These are phyloP conservation scores for Spialia ferax DNA, from an alignment of 2,888 invertebrate genomes.

Conservation along the genomic window DNA sequence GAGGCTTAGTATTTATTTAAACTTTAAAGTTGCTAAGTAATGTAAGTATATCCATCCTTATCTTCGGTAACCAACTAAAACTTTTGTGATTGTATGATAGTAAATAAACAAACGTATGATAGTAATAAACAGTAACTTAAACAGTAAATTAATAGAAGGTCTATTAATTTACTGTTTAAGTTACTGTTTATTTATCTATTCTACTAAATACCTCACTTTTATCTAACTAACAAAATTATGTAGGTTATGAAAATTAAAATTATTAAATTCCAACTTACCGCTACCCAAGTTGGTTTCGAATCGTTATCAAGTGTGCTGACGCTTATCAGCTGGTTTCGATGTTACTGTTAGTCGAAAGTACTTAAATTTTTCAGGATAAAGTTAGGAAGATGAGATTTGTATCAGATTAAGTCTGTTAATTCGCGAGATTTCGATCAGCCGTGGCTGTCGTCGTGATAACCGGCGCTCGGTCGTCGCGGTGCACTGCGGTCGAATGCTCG, in stretches of 20 bases:
- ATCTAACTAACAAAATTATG: no score
- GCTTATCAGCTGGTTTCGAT: neutral
- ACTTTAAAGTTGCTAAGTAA: no score
- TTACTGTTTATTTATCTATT: no score
- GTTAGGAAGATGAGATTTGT: constrained; percentile 16
- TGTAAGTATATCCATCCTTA: no score
- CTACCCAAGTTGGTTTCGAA: neutral
- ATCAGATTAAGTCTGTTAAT: constrained; percentile 25
- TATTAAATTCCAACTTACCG: neutral
- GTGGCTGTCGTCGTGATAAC: constrained; percentile 74
- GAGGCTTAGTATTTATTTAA: no score
- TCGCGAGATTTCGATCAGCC: constrained; percentile 71
- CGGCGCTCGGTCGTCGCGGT: constrained; percentile 77
- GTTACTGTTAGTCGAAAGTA: constrained; percentile 10
- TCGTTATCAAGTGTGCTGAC: neutral
- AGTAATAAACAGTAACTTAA: no score
- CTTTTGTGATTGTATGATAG: no score
- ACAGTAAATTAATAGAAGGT: no score
- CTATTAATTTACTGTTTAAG: no score
- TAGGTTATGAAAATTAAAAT: neutral
- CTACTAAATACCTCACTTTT: no score
- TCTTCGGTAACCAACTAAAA: no score
- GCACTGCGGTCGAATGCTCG: constrained; percentile 82
- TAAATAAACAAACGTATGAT: no score
- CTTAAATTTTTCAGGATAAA: constrained; percentile 7